Base-by-base conservation (phyloP, 2,888 invertebrate species). In the Penaeus monodon region DNA sequence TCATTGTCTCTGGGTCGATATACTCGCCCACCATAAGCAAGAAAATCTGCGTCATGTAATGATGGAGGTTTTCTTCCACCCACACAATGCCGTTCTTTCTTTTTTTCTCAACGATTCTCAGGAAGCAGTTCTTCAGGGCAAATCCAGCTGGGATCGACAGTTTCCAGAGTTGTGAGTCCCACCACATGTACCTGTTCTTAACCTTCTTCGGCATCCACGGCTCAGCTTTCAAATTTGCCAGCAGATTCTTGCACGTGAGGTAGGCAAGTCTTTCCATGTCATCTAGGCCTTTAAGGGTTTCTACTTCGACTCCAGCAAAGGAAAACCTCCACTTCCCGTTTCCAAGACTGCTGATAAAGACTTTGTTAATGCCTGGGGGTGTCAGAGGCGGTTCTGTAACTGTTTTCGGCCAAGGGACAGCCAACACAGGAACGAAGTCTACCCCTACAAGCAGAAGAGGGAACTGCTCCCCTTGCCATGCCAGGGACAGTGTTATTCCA, bases 391-490 rank as follows among this genome's bases (percentile, higher is more conserved):
- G 84, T 17, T 49, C 65, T 4, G 63, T 3, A 22, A 84, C 38
- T 57, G 29, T 27, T 20, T 65, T 12, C n/a, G 57, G 77, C 77
- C 84, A 84, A 2, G 29, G 29, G 14, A 77, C 49, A 27, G 38
- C 24, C 49, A 84, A 44, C 12, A 82, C 73, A 29, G 82, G 82
- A 12, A 82, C 82, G 29, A 82, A 57, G 64, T 82, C 82, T 57
- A 82, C 49, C 4, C 84, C 66, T 24, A 84, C 49, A n/a, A 66
- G 77, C 1, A 84, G 68, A 33, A 84, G 78, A 27, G 84, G 84
- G 44, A 66, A 84, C 38, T 84, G 14, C 4, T n/a, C 20, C 27
- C 84, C 84, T 44, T 84, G 84, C 84, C 84, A 84, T 1, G 84
- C 84, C 29, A 84, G 66, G 6, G 57, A 10, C 57, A 82, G 73